A percentile compares a stretch with the other conserved stretches of the same genome.
Conservation (phyloP, 2,888 invertebrate genomes). For the Hyalella azteca region DNA sequence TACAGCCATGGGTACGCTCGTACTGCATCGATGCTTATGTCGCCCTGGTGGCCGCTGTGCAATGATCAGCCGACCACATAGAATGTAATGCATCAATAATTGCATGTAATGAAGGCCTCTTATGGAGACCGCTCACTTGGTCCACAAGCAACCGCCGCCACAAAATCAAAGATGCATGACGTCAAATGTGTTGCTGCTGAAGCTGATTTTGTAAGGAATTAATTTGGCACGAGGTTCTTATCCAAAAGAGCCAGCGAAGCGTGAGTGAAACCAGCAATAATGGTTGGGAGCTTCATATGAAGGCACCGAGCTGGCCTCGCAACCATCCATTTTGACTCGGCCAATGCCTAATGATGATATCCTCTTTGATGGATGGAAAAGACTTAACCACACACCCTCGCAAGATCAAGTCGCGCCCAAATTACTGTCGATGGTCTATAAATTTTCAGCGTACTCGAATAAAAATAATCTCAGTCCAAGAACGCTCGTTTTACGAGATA, state of each 20-base stretch:
- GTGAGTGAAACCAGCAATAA: conserved; percentile 30
- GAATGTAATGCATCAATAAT: not conserved
- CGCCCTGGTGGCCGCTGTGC: not conserved
- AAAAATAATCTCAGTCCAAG: conserved; percentile 23
- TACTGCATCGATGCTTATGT: conserved; percentile 16
- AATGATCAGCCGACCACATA: not conserved
- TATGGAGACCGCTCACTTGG: not conserved
- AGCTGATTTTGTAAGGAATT: conserved; percentile 13
- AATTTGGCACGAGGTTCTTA: not conserved
- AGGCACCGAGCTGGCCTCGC: not conserved
- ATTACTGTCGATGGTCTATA: conserved; percentile 22
- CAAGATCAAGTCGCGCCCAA: conserved; percentile 32
- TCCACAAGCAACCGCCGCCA: not conserved
- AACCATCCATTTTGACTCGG: not conserved
- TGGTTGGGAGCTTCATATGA: not conserved
- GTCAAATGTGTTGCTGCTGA: not conserved
- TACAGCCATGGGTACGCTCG: not conserved
- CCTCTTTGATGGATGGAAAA: conserved; percentile 35
- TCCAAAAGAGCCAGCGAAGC: conserved; percentile 7
- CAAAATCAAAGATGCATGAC: conserved; percentile 25
- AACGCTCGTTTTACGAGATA: conserved; percentile 18
- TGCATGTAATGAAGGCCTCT: conserved; percentile 2
- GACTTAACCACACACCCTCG: conserved; percentile 28
- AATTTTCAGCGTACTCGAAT: conserved; percentile 8
- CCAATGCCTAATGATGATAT: conserved; percentile 35